Evolutionary conservation across 2,888 invertebrate genomes (phyloP).

Genomic region (Meteorus cinctellus): DNA sequence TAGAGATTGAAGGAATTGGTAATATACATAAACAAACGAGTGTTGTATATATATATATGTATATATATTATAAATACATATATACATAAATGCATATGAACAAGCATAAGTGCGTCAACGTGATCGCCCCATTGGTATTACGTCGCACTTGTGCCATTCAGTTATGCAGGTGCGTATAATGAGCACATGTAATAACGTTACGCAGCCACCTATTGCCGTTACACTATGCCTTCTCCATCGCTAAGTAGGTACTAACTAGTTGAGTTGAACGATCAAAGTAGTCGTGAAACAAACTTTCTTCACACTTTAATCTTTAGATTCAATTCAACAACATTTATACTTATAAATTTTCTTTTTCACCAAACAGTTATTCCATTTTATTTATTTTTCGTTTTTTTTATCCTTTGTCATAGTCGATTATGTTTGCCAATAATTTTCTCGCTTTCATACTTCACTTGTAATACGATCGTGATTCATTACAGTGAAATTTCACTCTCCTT

Average conservation of each 20-base stretch:
- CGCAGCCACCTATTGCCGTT: slow-evolving; percentile 33
- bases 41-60: background rate
- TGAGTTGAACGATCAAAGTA: slow-evolving; percentile 27
- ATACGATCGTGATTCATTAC: slow-evolving; percentile 37
- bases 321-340: background rate
- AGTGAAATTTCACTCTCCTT: slow-evolving; percentile 20
- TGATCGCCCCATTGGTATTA: slow-evolving; percentile 38
- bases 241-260: slow-evolving; percentile 38
- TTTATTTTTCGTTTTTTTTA: background rate
- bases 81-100: slow-evolving; percentile 10
- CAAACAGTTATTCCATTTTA: slow-evolving; percentile 25
- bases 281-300: slow-evolving; percentile 28
- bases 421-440: slow-evolving; percentile 34
- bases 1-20: slow-evolving; percentile 2
- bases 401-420: slow-evolving; percentile 1
- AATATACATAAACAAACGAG: background rate
- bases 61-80: background rate
- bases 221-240: slow-evolving; percentile 23
- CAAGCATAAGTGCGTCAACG: slow-evolving; percentile 25
- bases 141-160: slow-evolving; percentile 39
- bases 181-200: slow-evolving; percentile 43
- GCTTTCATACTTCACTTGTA: slow-evolving; percentile 27
- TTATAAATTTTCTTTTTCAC: slow-evolving; percentile 18
- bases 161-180: slow-evolving; percentile 47
- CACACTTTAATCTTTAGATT: slow-evolving; percentile 28